phyloP scores from a whole-genome alignment of 2,113 vertebrate species.

The Rafetus swinhoei region DNA sequence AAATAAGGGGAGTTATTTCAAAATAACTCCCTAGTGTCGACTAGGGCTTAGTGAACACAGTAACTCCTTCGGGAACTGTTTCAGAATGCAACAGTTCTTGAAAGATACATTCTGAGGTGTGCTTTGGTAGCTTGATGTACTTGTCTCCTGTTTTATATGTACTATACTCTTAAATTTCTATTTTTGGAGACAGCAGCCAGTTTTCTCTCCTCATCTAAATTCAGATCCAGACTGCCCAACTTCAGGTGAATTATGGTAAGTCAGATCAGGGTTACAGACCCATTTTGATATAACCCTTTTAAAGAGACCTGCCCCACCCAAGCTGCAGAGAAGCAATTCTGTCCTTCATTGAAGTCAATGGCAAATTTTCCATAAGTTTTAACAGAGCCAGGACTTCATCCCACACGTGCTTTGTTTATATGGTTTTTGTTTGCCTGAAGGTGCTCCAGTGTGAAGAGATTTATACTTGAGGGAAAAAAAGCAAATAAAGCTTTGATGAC shows the following conservation, averaged over 20 bases:
- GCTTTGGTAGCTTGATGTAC: not conserved
- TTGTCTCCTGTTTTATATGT: rapidly evolving
- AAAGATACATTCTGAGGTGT: rapidly evolving
- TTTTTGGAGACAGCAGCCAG: not conserved
- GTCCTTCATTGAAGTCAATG: not conserved
- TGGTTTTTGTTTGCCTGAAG: not conserved
- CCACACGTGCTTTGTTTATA: not conserved
- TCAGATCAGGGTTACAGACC: not conserved
- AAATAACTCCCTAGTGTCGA: no score
- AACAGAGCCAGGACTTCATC: not conserved
- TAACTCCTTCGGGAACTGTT: not conserved
- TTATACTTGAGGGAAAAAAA: not conserved
- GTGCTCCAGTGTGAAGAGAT: not conserved
- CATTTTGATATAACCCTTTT: not conserved
- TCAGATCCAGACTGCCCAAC: not conserved
- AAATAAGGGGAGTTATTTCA: no score
- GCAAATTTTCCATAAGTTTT: not conserved
- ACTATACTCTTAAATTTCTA: not conserved
- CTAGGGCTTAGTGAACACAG: rapidly evolving
- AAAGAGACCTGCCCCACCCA: not conserved
- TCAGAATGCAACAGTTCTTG: not conserved
- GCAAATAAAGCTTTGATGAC: not conserved
- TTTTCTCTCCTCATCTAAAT: not conserved
- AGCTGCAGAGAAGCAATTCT: not conserved
- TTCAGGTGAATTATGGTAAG: rapidly evolving